Base-by-base conservation (phyloP, 1,140 invertebrate genomes). In the Procambarus virginalis region DNA sequence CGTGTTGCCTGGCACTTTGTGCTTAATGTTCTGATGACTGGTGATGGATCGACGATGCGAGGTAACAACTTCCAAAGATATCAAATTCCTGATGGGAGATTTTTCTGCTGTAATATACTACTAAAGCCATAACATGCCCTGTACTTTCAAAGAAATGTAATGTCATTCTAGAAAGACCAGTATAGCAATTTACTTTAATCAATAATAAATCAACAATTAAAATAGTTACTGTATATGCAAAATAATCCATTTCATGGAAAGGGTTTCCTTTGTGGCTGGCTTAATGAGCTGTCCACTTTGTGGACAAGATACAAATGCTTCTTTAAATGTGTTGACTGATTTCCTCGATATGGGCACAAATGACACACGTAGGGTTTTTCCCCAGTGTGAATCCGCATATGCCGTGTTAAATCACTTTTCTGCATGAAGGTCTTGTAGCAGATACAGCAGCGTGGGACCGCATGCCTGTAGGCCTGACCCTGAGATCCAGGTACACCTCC, bases 391-490 rank as follows among this genome's bases (percentile, higher is more conserved):
- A 89, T 89, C 68, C 87, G 64, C 87, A 89, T 89, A 75, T 89
- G 87, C 51, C 87, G 60, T 12, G 80, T 89, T 51, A 89, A 73
- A 77, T 89, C 87, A 75, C 87, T 89, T 81, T 89, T 89, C 51
- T 89, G 87, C 48, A 89, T 82, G 87, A 89, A 89, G 87, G 87
- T 89, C 87, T 89, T 89, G 87, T 89, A 89, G 87, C 87, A 89
- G 80, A 89, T 83, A 77, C 70, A 89, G 75, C 87, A 89, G 73
- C 81, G 87, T 60, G 87, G 87, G 55, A 84, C 73, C 51, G 76
- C 68, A 48, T 70, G 81, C 45, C 80, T 83, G 70, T 17, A 77
- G 70, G 22, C 80, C 70, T 89, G 73, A 34, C 34, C 70, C 73
- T 78, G 48, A n/a, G 73, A 45, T 60, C 84, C 84, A 58, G 51